These are phyloP conservation scores for Ptiloglossa arizonensis DNA, from an alignment of 1,140 invertebrate genomes.

Conservation along the genomic window DNA sequence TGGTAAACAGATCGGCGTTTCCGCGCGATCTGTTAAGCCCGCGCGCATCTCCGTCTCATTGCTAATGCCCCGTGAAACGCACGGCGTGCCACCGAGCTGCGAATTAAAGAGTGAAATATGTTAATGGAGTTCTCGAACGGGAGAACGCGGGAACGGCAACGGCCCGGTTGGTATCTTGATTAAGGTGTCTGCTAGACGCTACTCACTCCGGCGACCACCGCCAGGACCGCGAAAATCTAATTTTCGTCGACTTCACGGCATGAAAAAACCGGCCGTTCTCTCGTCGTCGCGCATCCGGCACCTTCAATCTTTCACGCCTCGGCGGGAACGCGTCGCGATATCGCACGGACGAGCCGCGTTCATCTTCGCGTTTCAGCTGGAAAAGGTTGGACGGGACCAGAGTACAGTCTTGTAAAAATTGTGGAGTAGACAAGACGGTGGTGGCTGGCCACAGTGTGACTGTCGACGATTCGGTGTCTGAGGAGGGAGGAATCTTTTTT, in stretches of 20 bases:
- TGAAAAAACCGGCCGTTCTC: slow-evolving; percentile 62
- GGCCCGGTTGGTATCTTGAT: slow-evolving; percentile 76
- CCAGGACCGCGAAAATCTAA: slow-evolving; percentile 74
- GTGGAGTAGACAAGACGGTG: no score
- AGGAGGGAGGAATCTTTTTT: no score
- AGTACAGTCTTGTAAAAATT: no score
- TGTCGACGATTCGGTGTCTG: no score
- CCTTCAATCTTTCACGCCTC: slow-evolving; percentile 56
- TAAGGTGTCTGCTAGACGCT: slow-evolving; percentile 77
- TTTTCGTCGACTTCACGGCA: slow-evolving; percentile 68
- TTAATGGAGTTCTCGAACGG: slow-evolving; percentile 73
- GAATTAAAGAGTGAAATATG: slow-evolving; percentile 78
- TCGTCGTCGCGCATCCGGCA: slow-evolving; percentile 37
- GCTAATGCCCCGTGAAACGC: slow-evolving; percentile 75
- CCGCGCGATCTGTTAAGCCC: not conserved
- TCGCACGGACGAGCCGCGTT: not conserved
- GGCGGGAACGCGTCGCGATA: slow-evolving; percentile 36
- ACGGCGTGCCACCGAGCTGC: slow-evolving; percentile 63
- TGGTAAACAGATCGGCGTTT: slow-evolving; percentile 16
- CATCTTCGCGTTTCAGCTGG: not conserved
- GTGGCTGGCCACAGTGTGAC: no score
- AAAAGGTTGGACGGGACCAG: not conserved
- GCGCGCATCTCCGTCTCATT: slow-evolving; percentile 62
- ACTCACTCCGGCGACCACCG: slow-evolving; percentile 69
- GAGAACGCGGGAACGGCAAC: slow-evolving; percentile 58